phyloP scores from a whole-genome alignment of 2,888 invertebrate species.

The Vesta saturnalis region DNA sequence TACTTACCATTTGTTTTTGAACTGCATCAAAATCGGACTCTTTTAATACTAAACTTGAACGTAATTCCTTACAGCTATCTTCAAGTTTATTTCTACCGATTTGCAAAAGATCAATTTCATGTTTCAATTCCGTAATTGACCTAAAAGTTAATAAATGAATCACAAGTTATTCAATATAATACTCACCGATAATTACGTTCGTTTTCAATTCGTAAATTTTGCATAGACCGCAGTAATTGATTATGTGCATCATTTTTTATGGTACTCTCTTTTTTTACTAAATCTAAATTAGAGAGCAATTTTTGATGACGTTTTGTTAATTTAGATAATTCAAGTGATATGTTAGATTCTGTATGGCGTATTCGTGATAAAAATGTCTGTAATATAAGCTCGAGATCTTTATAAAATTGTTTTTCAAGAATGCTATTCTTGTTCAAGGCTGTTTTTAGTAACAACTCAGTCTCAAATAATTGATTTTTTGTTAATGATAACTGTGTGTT shows the following conservation, averaged over 20 bases:
- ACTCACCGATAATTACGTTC: slow-evolving; percentile 44
- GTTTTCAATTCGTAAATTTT: slow-evolving; percentile 53
- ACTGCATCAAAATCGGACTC: neutral
- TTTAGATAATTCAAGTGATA: slow-evolving; percentile 27
- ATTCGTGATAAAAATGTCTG: slow-evolving; percentile 28
- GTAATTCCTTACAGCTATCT: neutral
- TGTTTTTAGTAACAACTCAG: slow-evolving; percentile 47
- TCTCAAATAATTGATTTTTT: slow-evolving; percentile 48
- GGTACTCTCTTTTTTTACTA: slow-evolving; percentile 48
- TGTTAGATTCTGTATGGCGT: slow-evolving; percentile 29
- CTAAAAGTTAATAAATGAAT: neutral
- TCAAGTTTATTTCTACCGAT: neutral
- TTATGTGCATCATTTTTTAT: slow-evolving; percentile 47
- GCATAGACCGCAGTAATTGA: slow-evolving; percentile 50
- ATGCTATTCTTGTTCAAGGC: slow-evolving; percentile 41
- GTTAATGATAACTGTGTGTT: slow-evolving; percentile 48
- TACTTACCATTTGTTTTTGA: slow-evolving; percentile 11
- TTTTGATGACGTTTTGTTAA: slow-evolving; percentile 47
- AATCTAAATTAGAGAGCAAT: slow-evolving; percentile 48
- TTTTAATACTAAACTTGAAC: neutral
- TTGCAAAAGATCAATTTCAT: neutral
- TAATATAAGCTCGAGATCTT: slow-evolving; percentile 41
- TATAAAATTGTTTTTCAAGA: slow-evolving; percentile 46
- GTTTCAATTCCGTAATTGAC: neutral
- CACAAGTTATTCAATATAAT: neutral